phyloP scores from a whole-genome alignment of 92 coral and sea anemone species.

The Muricea muricata region DNA sequence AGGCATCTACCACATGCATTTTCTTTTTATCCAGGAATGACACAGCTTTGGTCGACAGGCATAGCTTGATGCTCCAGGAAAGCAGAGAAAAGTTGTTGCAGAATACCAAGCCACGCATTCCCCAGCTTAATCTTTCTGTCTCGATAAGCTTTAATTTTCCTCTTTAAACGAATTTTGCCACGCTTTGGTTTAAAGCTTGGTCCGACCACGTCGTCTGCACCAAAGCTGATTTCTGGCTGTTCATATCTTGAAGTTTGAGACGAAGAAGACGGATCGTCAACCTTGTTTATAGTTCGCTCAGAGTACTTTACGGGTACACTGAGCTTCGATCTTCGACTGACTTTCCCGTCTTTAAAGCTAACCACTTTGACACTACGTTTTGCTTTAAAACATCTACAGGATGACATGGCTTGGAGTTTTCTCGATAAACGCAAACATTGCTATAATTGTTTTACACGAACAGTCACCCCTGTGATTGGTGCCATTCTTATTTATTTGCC shows the following conservation, averaged over 20 bases:
- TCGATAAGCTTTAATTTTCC: neutral
- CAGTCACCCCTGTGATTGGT: neutral
- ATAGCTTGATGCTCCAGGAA: neutral
- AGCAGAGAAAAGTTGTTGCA: neutral
- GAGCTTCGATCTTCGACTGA: slow-evolving; percentile 2
- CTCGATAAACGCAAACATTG: neutral
- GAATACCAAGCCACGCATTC: neutral
- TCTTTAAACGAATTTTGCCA: neutral
- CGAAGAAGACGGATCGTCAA: too few relatives aligned
- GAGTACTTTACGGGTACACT: neutral
- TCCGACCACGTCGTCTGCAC: neutral
- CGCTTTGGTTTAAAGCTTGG: neutral
- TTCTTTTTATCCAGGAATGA: neutral
- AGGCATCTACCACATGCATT: slow-evolving; percentile 3
- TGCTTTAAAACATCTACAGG: neutral
- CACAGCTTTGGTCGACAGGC: neutral
- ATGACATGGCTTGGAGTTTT: neutral
- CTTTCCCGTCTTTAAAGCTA: neutral
- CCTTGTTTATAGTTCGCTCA: neutral
- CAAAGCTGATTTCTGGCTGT: neutral
- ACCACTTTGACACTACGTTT: neutral
- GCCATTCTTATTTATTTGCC: neutral
- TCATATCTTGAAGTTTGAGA: neutral
- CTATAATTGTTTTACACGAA: neutral
- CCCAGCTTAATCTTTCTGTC: neutral